These are phyloP conservation scores for Ptychochromis oligacanthus DNA, from an alignment of 2,113 vertebrate genomes.

Conservation along the genomic window DNA sequence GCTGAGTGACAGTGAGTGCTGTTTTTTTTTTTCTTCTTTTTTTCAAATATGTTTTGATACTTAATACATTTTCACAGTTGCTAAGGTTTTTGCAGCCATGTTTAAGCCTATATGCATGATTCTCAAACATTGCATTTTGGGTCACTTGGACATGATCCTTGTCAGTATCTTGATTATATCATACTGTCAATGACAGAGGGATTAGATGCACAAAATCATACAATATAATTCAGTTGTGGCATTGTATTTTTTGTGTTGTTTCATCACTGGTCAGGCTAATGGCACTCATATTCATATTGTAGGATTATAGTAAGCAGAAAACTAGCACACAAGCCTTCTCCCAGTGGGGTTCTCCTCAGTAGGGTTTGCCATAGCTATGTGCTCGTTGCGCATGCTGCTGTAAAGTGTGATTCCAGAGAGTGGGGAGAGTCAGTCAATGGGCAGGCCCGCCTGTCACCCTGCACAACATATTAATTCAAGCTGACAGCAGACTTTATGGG, in stretches of 20 bases:
- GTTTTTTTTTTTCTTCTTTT: no score
- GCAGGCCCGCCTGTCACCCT: constrained; percentile 50
- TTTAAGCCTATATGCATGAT: neutral
- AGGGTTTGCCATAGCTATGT: constrained; percentile 14
- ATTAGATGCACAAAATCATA: neutral
- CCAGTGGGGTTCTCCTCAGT: neutral
- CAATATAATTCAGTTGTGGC: neutral
- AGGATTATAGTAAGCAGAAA: neutral
- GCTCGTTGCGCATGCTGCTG: constrained; percentile 17
- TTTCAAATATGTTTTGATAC: neutral
- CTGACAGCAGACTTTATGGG: constrained; percentile 67
- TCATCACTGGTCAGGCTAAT: neutral
- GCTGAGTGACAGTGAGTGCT: neutral
- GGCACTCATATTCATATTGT: no score
- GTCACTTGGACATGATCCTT: neutral
- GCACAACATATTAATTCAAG: constrained; percentile 67
- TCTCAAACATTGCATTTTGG: neutral
- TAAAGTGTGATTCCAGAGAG: constrained; percentile 36
- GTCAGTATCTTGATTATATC: neutral
- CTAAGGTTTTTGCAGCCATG: neutral
- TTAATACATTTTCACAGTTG: fast-evolving
- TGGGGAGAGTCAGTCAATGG: constrained; percentile 38
- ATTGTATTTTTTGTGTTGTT: neutral
- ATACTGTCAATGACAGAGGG: neutral
- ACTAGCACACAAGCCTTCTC: neutral